Base-by-base conservation (phyloP, 1,140 invertebrate genomes). In the Platorchestia sp. region DNA sequence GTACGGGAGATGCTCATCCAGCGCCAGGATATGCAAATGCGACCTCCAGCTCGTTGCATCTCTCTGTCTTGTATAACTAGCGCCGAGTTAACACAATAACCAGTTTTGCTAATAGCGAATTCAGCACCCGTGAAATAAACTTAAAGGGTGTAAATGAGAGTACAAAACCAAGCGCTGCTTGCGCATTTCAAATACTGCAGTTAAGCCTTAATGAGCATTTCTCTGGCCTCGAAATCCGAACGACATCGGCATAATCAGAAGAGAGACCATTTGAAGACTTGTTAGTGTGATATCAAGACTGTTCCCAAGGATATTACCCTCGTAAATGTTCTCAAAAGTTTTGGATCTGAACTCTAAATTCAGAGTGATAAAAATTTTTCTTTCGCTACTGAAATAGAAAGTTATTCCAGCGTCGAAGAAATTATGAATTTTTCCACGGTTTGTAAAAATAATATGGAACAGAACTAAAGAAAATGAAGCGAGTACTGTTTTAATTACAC, bases 61-160 rank as follows among this genome's bases (percentile, higher is more conserved):
- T 89, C n/a, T 89, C 59, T 10, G 59, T 36, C 43, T 41, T 44
- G n/a, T 89, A 44, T 89, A 42, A 89, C 43, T 89, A 89, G n/a
- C 0, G 41, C 43, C 27, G 87, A 42, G 87, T 44, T 89, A 44
- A 89, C 87, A 41, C 42, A 89, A 89, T 75, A 75, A 75, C 59
- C 59, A 75, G 59, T 27, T 75, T 27, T 36, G 59, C 59, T 75
- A 75, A 75, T 36, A 75, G 59, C 59, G 36, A 75, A 36, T 75
- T 75, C 59, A 75, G 10, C 59, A 75, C 59, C 10, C 59, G 59
- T 75, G 59, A 75, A 75, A 75, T 75, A 75, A 10, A 75, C 59
- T 75, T 75, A 75, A 75, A 75, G 36, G 59, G 59, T 75, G 59
- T 75, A 75, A 75, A 75, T 75, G 59, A 75, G 59, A 75, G 59